phyloP scores from a whole-genome alignment of 37 sponge, comb jelly and placozoan species.

The Geodia barretti region DNA sequence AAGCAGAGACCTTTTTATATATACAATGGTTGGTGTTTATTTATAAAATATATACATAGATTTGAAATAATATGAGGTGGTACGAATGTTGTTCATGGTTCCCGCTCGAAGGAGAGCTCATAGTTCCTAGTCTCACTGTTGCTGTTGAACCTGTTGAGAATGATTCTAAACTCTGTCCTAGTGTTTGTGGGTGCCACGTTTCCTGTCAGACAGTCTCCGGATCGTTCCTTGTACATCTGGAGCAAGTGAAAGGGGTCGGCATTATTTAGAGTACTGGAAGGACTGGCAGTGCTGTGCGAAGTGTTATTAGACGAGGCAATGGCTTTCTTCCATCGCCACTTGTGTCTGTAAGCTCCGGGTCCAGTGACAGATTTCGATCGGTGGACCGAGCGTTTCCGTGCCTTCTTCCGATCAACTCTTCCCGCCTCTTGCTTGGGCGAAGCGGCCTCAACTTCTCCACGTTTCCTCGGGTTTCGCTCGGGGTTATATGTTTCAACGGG shows the following conservation, averaged over 20 bases:
- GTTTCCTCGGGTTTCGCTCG: no score
- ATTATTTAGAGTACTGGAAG: not conserved
- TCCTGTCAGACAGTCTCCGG: not conserved
- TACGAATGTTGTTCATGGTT: no score
- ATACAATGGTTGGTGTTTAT: no score
- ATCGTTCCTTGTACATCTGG: not conserved
- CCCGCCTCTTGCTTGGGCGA: no score
- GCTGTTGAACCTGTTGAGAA: not conserved
- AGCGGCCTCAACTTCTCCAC: no score
- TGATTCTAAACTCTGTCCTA: not conserved
- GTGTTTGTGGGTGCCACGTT: not conserved
- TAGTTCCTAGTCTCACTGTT: conserved; percentile 15
- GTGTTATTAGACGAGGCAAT: not conserved
- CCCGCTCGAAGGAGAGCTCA: conserved; percentile 8
- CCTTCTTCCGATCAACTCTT: no score
- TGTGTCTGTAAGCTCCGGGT: not conserved
- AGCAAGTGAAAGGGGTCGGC: conserved; percentile 1
- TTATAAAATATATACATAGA: no score
- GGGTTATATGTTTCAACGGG: no score
- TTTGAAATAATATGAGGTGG: no score
- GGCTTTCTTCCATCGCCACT: not conserved
- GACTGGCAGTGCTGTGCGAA: not conserved
- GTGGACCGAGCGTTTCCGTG: not conserved
- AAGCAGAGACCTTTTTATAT: no score
- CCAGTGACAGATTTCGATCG: not conserved